Evolutionary conservation across 2,113 vertebrate genomes (phyloP), one percentile per base, ranked within the genome.

Genomic region (Cepphus grylle): DNA sequence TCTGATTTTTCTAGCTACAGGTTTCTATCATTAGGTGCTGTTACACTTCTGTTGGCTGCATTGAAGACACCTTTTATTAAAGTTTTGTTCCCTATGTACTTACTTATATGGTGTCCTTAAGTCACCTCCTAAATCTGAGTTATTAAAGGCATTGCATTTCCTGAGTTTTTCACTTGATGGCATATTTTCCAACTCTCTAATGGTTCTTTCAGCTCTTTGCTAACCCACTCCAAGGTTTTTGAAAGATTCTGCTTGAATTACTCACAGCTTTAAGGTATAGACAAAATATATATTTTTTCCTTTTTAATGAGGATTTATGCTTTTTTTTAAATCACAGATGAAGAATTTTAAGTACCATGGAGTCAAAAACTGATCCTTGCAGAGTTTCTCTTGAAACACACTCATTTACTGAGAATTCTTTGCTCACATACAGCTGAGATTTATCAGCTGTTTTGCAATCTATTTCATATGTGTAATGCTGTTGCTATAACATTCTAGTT

Each of bases 91-190:
- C 49, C 45, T 61, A 8, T 36, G 27, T 52, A 43, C 40, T 73
- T 56, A 86, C 42, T 91, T 82, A n/a, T 15, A 59, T 45, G 5
- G 15, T 91, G 65, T 89, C 83, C 93, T 79, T 70, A 96, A 73
- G 29, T 89, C 80, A 93, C 72, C 86, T 95, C 59, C 65, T 96
- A 88, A 88, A 94, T 91, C 42, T 36, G 36, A 93, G 49, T 86
- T 93, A 55, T 38, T 86, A 78, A 73, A 86, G 55, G 8, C 56
- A 91, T 27, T 91, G 82, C 49, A 61, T 90, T 96, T 93, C 77
- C 65, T 47, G 63, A 89, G 47, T 71, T 93, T 93, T 89, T 95
- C 45, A 0, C 80, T 74, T 65, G 59, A 74, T 91, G 83, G 71
- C 65, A 84, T 70, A 23, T 95, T 92, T 94, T 94, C 81, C 53